These are phyloP conservation scores for Drosophila asahinai DNA, from an alignment of 1,140 invertebrate species.

Conservation along the genomic window DNA sequence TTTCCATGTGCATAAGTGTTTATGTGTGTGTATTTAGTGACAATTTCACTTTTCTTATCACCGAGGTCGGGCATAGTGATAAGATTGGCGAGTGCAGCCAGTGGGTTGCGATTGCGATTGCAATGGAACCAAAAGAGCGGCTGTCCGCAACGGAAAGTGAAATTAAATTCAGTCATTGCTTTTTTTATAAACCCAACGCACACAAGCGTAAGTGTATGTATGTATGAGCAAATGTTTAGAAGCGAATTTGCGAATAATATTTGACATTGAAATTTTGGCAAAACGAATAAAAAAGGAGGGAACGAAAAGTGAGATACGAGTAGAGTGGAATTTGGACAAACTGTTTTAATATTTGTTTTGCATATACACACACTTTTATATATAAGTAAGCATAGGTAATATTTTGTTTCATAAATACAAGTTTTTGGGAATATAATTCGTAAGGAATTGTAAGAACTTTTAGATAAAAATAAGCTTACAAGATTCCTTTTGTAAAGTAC, in stretches of 20 bases:
- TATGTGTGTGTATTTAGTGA: conserved; percentile 10
- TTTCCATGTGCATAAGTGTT: background rate
- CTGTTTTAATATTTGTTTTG: conserved; percentile 70
- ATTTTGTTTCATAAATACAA: background rate
- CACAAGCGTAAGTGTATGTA: conserved; percentile 2
- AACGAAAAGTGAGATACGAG: conserved; percentile 44
- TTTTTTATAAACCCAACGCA: conserved; percentile 44
- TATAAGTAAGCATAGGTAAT: background rate
- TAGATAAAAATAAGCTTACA: background rate
- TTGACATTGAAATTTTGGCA: conserved; percentile 71
- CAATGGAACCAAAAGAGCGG: conserved; percentile 13
- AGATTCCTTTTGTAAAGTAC: background rate
- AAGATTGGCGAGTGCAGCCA: conserved; percentile 70
- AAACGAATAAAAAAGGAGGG: conserved; percentile 18
- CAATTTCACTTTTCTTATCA: conserved; percentile 80
- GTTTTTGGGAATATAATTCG: background rate
- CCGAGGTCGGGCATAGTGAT: conserved; percentile 57
- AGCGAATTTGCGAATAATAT: conserved; percentile 53
- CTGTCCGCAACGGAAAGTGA: conserved; percentile 20
- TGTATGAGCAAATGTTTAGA: conserved; percentile 23
- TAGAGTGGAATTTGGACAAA: conserved; percentile 50
- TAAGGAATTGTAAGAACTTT: background rate
- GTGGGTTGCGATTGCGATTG: conserved; percentile 58
- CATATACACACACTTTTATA: background rate
- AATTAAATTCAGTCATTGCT: conserved; percentile 70